These are phyloP conservation scores for Leucoraja erinaceus DNA, from an alignment of 2,113 vertebrate species.

Conservation along the genomic window DNA sequence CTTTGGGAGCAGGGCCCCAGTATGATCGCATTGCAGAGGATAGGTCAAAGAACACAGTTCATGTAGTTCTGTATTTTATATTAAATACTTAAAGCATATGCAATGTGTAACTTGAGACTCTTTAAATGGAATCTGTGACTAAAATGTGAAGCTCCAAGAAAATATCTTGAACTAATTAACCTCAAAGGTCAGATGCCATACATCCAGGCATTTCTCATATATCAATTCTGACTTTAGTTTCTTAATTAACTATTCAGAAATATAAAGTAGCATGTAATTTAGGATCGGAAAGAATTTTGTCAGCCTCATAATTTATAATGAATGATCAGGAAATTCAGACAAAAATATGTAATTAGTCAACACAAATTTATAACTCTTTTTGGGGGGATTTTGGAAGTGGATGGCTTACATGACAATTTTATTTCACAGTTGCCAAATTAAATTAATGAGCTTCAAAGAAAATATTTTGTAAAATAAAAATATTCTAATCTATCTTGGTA, in stretches of 20 bases:
- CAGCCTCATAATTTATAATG: neutral
- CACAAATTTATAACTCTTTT: neutral
- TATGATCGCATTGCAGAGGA: neutral
- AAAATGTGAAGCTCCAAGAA: conserved; percentile 2
- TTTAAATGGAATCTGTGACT: neutral
- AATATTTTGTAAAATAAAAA: neutral
- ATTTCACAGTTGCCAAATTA: neutral
- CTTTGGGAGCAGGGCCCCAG: neutral
- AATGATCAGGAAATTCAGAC: neutral
- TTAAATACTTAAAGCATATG: conserved; percentile 19
- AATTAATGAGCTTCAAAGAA: neutral
- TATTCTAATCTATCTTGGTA: conserved; percentile 27
- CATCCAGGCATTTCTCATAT: neutral
- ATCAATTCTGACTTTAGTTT: conserved; percentile 2
- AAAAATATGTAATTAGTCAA: neutral
- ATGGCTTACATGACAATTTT: neutral
- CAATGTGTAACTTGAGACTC: neutral
- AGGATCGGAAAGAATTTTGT: neutral
- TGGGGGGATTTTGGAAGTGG: neutral
- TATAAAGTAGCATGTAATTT: neutral
- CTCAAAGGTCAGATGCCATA: neutral
- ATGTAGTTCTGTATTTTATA: neutral
- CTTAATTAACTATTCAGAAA: conserved; percentile 9
- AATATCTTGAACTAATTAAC: conserved; percentile 19
- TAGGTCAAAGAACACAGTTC: neutral